Evolutionary conservation across 2,888 invertebrate genomes (phyloP).

Genomic region (Muschampia plurimacula): DNA sequence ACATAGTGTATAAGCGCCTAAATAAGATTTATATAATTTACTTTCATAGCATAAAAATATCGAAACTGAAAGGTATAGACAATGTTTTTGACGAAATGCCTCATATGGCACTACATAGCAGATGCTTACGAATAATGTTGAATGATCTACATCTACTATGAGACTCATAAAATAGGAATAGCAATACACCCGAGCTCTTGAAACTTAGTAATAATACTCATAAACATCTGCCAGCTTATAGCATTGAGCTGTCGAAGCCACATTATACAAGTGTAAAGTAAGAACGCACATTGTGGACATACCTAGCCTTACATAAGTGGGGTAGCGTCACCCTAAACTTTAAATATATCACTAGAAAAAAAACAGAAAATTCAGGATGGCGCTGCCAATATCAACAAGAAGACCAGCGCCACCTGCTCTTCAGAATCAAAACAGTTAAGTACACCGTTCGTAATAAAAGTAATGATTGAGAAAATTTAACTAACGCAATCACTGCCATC

Average conservation of each 20-base stretch:
- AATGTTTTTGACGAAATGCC: slow-evolving; percentile 51
- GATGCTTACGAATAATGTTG: slow-evolving; percentile 37
- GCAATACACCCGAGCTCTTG: neutral
- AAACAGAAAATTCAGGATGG: slow-evolving; percentile 73
- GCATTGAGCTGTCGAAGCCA: slow-evolving; percentile 43
- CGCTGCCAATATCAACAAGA: slow-evolving; percentile 67
- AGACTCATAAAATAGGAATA: neutral
- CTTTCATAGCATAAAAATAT: slow-evolving; percentile 45
- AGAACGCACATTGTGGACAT: slow-evolving; percentile 51
- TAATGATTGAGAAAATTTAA: slow-evolving; percentile 16
- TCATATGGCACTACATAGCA: slow-evolving; percentile 33
- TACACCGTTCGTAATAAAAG: slow-evolving; percentile 22
- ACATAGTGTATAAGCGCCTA: slow-evolving; percentile 51
- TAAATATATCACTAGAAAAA: slow-evolving; percentile 21
- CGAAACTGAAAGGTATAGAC: slow-evolving; percentile 22
- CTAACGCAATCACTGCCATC: slow-evolving; percentile 78
- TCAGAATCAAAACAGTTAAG: slow-evolving; percentile 27
- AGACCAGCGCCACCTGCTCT: slow-evolving; percentile 81
- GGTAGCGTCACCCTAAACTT: slow-evolving; percentile 77
- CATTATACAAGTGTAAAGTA: slow-evolving; percentile 41
- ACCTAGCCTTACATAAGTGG: slow-evolving; percentile 47
- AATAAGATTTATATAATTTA: slow-evolving; percentile 29
- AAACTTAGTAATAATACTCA: slow-evolving; percentile 27
- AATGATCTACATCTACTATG: slow-evolving; percentile 1
- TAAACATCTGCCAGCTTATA: slow-evolving; percentile 43